Evolutionary conservation across 2,797 vertebrate genomes (phyloP).

Genomic region (Poeciliopsis paucimaculata): DNA sequence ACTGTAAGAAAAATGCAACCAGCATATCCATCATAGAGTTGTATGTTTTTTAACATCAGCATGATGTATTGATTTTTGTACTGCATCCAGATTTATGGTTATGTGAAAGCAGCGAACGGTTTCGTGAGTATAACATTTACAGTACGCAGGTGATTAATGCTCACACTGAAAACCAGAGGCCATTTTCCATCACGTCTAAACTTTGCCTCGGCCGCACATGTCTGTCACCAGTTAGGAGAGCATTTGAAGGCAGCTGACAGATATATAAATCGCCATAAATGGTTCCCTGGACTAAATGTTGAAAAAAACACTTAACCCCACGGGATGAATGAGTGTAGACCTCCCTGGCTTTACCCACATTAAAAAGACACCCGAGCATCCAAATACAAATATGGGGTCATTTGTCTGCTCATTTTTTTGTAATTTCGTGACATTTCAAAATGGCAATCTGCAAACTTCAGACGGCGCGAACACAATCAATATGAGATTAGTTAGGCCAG

Average conservation of each 20-base stretch:
- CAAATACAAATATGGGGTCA: constrained; percentile 75
- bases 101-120: constrained; percentile 64
- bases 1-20: constrained; percentile 45
- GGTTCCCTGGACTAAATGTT: constrained; percentile 70
- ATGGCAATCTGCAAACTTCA: constrained; percentile 76
- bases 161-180: constrained; percentile 60
- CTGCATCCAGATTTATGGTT: constrained; percentile 61
- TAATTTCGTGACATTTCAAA: constrained; percentile 73
- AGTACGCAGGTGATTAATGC: constrained; percentile 74
- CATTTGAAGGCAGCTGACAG: constrained; percentile 68
- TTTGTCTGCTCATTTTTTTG: constrained; percentile 65
- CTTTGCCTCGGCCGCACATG: constrained; percentile 64
- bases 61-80: constrained; percentile 66
- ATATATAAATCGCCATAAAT: constrained; percentile 77
- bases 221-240: constrained; percentile 72
- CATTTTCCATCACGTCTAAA: constrained; percentile 73
- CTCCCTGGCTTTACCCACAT: constrained; percentile 72
- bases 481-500: constrained; percentile 65
- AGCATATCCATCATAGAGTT: constrained; percentile 56
- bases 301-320: constrained; percentile 68
- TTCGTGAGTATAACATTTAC: constrained; percentile 68
- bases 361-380: constrained; percentile 77
- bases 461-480: constrained; percentile 76
- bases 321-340: constrained; percentile 66
- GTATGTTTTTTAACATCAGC: constrained; percentile 68